Percentiles rank a stretch among this genome's conserved stretches.
These are phyloP conservation scores for Aepyceros melampus DNA, from an alignment of 2,113 vertebrate species.

Conservation along the genomic window DNA sequence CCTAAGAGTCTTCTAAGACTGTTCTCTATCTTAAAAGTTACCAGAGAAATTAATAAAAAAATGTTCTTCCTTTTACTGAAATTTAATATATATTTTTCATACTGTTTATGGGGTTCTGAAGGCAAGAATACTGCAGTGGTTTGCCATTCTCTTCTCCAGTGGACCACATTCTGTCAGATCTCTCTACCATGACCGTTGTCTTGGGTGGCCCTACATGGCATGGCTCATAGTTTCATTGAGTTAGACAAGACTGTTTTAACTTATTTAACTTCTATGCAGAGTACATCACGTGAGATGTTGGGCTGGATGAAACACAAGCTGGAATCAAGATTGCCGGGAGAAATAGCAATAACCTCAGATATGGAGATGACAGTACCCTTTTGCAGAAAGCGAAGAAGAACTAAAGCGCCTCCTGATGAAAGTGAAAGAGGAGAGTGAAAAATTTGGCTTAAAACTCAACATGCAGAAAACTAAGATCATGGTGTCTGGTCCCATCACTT, in stretches of 20 bases:
- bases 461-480: background rate
- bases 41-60: background rate
- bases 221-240: background rate
- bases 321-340: background rate
- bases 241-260: background rate
- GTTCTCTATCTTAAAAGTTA: background rate
- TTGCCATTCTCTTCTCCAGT: background rate
- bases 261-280: background rate
- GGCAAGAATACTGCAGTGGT: background rate
- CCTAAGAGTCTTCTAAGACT: background rate
- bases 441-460: background rate
- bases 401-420: background rate
- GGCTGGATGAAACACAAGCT: background rate
- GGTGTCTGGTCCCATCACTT: background rate
- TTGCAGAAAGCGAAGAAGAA: background rate
- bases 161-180: background rate
- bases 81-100: background rate
- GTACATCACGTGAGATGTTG: background rate
- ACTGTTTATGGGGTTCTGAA: background rate
- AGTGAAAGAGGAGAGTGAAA: background rate
- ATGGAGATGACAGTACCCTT: background rate
- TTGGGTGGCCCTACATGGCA: background rate
- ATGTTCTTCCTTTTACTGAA: background rate
- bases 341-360: background rate
- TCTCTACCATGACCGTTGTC: background rate